Conservation (phyloP, 2,888 invertebrate species). For the Atherix ibis region DNA sequence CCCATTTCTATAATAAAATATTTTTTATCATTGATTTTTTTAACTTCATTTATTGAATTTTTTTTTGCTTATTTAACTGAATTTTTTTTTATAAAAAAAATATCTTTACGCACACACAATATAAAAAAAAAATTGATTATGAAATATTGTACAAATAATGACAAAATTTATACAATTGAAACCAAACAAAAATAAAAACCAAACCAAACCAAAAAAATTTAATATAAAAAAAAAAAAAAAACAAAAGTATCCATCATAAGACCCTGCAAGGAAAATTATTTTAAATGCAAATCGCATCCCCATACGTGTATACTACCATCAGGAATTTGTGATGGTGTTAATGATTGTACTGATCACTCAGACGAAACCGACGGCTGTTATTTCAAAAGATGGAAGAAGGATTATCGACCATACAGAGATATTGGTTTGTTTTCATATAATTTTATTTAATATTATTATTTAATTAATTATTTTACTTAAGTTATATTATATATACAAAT, state of each 20-base stretch:
- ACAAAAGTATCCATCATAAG: not conserved
- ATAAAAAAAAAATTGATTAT: no score
- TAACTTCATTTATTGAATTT: no score
- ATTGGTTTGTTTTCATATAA: slow-evolving; percentile 27
- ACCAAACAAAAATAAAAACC: no score
- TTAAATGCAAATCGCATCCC: slow-evolving; percentile 31
- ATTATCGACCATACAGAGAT: slow-evolving; percentile 13
- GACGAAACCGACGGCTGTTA: slow-evolving; percentile 43
- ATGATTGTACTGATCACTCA: slow-evolving; percentile 42
- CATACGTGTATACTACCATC: slow-evolving; percentile 26
- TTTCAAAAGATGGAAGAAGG: slow-evolving; percentile 28
- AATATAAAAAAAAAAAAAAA: not conserved
- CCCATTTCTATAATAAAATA: no score
- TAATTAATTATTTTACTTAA: slow-evolving; percentile 3
- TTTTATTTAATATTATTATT: slow-evolving; percentile 8
- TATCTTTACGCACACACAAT: no score
- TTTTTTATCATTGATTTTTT: no score
- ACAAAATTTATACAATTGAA: no score
- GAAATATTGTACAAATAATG: no score
- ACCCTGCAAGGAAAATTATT: slow-evolving; percentile 25
- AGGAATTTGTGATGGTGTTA: slow-evolving; percentile 38
- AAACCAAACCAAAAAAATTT: not conserved
- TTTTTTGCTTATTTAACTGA: no score
- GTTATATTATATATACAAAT: not conserved
- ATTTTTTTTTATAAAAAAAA: no score